Evolutionary conservation across 2,797 vertebrate genomes (phyloP).

Genomic region (Sebastes steindachneri): DNA sequence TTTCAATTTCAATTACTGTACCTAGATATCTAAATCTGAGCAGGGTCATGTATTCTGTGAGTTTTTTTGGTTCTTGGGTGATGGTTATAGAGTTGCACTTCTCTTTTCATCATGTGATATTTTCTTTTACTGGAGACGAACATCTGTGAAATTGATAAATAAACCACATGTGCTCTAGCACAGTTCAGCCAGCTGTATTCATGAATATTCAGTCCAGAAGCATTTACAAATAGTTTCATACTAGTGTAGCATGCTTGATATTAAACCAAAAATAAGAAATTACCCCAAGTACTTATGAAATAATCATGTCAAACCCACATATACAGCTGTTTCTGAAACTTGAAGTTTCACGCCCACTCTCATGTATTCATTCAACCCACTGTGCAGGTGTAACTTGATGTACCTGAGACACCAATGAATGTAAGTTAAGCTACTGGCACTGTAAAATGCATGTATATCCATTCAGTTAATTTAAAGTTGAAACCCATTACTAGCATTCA

Average conservation of each 20-base stretch:
- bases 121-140: too few relatives aligned
- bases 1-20: constrained; percentile 1
- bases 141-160: not conserved
- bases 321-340: not conserved
- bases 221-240: not conserved
- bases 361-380: not conserved
- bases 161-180: not conserved
- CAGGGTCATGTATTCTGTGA: not conserved
- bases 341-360: not conserved
- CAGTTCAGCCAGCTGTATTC: not conserved
- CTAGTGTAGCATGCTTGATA: not conserved
- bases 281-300: not conserved
- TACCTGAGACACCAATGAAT: not conserved
- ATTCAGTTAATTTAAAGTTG: not conserved
- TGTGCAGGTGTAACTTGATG: not conserved
- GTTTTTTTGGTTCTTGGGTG: not conserved
- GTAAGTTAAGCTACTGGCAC: not conserved
- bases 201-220: constrained; percentile 12
- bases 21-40: not conserved
- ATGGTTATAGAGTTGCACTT: not conserved
- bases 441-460: not conserved
- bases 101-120: too few relatives aligned
- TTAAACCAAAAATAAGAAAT: not conserved
- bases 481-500: not conserved
- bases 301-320: not conserved